phyloP scores from a whole-genome alignment of 2,797 vertebrate genomes.

The Trachurus trachurus region DNA sequence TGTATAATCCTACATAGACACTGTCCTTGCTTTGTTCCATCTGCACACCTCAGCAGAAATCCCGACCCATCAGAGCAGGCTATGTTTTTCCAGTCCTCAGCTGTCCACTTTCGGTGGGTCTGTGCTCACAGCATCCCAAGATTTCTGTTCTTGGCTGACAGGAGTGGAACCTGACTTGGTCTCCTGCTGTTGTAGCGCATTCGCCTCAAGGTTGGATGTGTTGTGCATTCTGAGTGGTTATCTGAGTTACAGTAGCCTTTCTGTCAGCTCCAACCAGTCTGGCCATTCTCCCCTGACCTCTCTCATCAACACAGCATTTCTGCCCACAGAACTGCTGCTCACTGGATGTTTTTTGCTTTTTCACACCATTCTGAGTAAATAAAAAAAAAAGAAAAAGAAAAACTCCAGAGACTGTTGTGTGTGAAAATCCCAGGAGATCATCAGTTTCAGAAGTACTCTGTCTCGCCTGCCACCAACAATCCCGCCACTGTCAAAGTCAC shows the following conservation, averaged over 20 bases:
- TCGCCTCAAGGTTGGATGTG: neutral
- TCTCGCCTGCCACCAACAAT: neutral
- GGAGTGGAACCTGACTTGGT: neutral
- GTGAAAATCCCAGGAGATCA: conserved; percentile 2
- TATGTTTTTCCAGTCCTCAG: too few species aligned
- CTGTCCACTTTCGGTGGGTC: too few species aligned
- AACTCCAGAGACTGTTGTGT: neutral
- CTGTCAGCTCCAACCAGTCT: neutral
- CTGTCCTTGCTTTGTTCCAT: neutral
- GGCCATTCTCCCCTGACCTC: neutral
- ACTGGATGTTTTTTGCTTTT: neutral
- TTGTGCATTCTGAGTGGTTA: neutral
- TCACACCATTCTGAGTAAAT: neutral
- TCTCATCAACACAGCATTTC: neutral
- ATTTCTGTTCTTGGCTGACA: neutral
- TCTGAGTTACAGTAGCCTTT: neutral
- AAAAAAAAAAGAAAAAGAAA: neutral
- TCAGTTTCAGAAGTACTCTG: neutral
- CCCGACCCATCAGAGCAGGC: too few species aligned
- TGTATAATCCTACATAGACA: too few species aligned
- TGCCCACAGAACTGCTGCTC: neutral
- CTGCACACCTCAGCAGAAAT: neutral
- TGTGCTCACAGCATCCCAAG: neutral
- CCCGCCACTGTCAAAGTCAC: neutral
- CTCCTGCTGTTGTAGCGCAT: neutral